Conservation (phyloP, 2,113 vertebrate genomes). For the Ptilonorhynchus violaceus region DNA sequence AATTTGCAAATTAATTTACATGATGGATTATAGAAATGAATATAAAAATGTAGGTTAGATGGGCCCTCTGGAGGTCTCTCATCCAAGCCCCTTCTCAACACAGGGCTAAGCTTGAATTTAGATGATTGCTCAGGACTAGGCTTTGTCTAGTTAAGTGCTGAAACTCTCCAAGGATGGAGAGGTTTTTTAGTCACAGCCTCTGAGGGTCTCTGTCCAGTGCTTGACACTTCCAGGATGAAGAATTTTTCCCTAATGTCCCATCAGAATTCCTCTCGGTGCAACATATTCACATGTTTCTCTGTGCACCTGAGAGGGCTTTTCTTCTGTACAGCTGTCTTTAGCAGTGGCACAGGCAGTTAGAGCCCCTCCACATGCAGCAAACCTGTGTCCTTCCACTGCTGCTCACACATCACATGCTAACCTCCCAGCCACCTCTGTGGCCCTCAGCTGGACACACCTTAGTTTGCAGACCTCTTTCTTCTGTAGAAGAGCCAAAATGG, state of each 20-base stretch:
- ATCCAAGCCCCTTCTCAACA: neutral
- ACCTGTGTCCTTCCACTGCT: neutral
- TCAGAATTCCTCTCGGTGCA: neutral
- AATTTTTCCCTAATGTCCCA: neutral
- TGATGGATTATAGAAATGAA: neutral
- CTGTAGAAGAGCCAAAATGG: neutral
- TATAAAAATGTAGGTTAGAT: neutral
- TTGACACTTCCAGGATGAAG: neutral
- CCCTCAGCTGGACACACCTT: neutral
- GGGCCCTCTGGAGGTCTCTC: neutral
- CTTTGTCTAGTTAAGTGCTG: neutral
- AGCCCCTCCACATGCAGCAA: neutral
- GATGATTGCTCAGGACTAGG: neutral
- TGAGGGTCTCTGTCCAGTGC: neutral
- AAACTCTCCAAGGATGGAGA: neutral
- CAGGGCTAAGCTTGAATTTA: neutral
- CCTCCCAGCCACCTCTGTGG: neutral
- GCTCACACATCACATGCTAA: neutral
- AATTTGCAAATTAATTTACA: neutral
- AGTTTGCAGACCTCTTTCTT: neutral
- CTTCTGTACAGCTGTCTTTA: neutral
- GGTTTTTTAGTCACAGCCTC: neutral
- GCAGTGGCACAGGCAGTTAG: neutral
- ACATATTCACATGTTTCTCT: neutral
- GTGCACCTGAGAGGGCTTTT: neutral